Conservation (phyloP, 2,113 vertebrate species). For the Pelmatolapia mariae region DNA sequence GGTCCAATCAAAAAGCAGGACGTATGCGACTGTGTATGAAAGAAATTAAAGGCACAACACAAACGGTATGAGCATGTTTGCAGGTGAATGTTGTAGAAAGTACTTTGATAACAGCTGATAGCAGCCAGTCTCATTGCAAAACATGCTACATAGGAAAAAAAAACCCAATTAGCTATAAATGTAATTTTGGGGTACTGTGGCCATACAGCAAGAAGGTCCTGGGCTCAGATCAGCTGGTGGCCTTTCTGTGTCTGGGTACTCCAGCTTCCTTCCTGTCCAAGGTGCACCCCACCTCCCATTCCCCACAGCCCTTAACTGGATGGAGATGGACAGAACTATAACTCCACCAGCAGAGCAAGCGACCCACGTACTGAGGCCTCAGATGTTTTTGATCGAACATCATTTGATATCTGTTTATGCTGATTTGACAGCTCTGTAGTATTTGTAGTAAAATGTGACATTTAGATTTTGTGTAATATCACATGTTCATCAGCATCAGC, state of each 20-base stretch:
- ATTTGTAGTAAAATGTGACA: neutral
- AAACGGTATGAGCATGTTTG: neutral
- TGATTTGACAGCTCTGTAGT: neutral
- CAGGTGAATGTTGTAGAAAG: neutral
- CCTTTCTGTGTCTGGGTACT: no score
- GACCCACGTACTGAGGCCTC: accelerated
- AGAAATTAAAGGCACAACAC: neutral
- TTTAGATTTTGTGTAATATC: neutral
- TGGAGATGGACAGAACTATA: neutral
- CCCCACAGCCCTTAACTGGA: neutral
- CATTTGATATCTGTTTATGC: accelerated
- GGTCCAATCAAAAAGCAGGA: neutral
- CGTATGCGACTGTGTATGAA: neutral
- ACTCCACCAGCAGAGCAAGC: neutral
- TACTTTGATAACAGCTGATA: neutral
- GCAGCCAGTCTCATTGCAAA: neutral
- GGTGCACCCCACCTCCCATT: no score
- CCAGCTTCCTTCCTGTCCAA: no score
- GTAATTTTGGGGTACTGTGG: neutral
- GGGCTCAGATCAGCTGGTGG: no score
- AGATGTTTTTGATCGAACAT: accelerated
- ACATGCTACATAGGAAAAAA: neutral
- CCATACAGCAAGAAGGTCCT: no score
- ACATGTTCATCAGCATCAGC: neutral
- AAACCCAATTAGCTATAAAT: no score